These are phyloP conservation scores for Rugalucina vietnamica DNA, from an alignment of 2,888 invertebrate species.

Conservation along the genomic window DNA sequence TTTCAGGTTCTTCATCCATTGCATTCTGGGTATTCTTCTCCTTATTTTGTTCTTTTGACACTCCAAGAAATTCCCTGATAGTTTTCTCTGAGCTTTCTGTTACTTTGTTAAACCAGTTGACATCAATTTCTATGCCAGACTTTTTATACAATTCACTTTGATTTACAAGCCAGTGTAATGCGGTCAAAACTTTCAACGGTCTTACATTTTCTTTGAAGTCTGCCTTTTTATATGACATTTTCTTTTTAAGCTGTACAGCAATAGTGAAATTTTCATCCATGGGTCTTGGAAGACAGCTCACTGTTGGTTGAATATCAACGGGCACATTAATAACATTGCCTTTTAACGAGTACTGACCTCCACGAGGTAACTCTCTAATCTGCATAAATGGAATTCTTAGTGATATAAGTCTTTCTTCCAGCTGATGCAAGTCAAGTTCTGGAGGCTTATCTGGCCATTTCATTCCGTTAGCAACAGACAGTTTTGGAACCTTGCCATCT, in stretches of 20 bases:
- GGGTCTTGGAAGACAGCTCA: conserved; percentile 32
- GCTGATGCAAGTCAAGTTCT: conserved; percentile 47
- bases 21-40: too few relatives aligned
- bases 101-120: too few relatives aligned
- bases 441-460: conserved; percentile 51
- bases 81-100: too few relatives aligned
- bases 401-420: conserved; percentile 58
- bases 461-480: conserved; percentile 37
- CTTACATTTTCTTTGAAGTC: too few relatives aligned
- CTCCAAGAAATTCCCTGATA: too few relatives aligned
- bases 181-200: too few relatives aligned
- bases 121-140: too few relatives aligned
- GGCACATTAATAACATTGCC: conserved; percentile 67
- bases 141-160: too few relatives aligned
- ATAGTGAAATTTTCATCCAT: conserved; percentile 53
- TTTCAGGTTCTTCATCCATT: too few relatives aligned
- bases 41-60: too few relatives aligned
- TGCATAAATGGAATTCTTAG: conserved; percentile 58
- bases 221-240: conserved; percentile 41
- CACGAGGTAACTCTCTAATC: conserved; percentile 54
- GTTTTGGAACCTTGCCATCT: conserved; percentile 31
- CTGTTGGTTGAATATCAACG: conserved; percentile 58
- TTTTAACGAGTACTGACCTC: conserved; percentile 57
- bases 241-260: conserved; percentile 60
- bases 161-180: too few relatives aligned